phyloP scores from a whole-genome alignment of 2,797 vertebrate species.

The Chelonia mydas region DNA sequence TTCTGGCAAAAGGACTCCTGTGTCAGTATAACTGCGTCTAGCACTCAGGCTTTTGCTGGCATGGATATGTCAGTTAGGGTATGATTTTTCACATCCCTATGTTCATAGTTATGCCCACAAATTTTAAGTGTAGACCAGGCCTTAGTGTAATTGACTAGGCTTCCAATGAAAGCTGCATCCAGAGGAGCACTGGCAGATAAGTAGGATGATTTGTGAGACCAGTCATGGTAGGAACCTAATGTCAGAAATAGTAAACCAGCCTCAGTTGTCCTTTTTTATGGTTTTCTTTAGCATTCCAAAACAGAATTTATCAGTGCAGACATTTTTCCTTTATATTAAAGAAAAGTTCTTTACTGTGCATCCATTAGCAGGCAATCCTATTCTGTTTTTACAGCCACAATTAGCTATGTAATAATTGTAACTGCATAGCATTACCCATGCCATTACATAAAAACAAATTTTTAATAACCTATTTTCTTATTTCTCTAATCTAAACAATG shows the following conservation, averaged over 20 bases:
- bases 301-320: background rate
- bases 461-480: constrained; percentile 64
- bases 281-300: background rate
- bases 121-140: background rate
- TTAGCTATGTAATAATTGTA: background rate
- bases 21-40: background rate
- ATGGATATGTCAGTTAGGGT: background rate
- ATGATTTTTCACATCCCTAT: background rate
- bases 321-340: background rate
- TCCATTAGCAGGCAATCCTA: background rate
- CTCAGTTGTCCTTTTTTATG: background rate
- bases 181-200: background rate
- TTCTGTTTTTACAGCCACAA: background rate
- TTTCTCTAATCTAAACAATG: constrained; percentile 35
- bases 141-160: background rate
- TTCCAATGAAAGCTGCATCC: background rate
- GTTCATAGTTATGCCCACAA: background rate
- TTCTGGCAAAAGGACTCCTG: background rate
- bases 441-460: background rate
- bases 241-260: background rate
- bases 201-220: rapidly evolving
- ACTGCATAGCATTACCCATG: background rate
- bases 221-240: background rate
- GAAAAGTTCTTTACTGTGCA: background rate
- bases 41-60: background rate